Evolutionary conservation across 1,140 invertebrate genomes (phyloP).

Genomic region (Drosophila paulistorum): DNA sequence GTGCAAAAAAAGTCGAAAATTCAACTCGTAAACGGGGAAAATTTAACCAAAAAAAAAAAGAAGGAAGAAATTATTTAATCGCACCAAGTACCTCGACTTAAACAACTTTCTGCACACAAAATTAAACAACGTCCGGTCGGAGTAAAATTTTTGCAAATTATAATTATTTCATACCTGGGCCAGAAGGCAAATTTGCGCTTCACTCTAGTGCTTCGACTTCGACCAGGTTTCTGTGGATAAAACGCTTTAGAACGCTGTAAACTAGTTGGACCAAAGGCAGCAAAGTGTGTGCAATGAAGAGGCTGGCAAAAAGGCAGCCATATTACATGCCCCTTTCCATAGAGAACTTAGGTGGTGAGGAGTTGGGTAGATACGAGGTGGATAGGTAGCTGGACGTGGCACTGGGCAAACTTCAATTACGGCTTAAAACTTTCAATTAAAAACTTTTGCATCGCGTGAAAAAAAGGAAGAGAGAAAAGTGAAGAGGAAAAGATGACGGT

Average conservation of each 20-base stretch:
- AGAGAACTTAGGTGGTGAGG: neutral
- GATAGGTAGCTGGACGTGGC: constrained; percentile 25
- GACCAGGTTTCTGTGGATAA: constrained; percentile 51
- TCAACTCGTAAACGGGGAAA: constrained; percentile 29
- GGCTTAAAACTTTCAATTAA: constrained; percentile 71
- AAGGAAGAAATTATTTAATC: constrained; percentile 9
- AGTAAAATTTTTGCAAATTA: constrained; percentile 58
- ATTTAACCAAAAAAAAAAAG: too few species aligned
- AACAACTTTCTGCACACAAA: constrained; percentile 59
- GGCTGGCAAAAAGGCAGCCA: constrained; percentile 56
- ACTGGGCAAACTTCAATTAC: constrained; percentile 67
- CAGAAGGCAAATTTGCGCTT: constrained; percentile 64
- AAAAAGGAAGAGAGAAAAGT: constrained; percentile 37
- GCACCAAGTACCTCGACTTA: constrained; percentile 48
- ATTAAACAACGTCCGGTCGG: constrained; percentile 54
- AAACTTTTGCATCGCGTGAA: constrained; percentile 61
- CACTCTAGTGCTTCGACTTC: constrained; percentile 44
- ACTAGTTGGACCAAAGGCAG: constrained; percentile 16
- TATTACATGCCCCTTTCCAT: constrained; percentile 2
- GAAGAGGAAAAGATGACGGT: constrained; percentile 1
- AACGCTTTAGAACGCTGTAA: constrained; percentile 53
- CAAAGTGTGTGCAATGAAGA: constrained; percentile 54
- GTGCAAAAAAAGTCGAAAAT: neutral
- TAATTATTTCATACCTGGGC: constrained; percentile 65
- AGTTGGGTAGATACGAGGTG: neutral